phyloP scores from a whole-genome alignment of 1,140 invertebrate genomes.

The Drosophila kohkoa region DNA sequence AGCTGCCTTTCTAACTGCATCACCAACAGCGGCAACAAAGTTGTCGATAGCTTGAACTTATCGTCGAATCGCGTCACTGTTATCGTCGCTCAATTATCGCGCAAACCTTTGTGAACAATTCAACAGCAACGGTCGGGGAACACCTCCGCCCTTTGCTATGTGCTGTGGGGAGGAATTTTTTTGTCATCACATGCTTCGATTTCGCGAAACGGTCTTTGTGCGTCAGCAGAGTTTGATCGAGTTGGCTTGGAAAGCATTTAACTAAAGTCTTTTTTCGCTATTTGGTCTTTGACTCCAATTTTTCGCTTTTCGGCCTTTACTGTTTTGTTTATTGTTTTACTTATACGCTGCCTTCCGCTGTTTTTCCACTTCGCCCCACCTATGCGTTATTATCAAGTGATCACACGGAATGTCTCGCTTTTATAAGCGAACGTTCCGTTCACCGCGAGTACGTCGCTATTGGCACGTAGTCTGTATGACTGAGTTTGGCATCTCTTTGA shows the following conservation, averaged over 20 bases:
- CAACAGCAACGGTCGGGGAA: conserved; percentile 44
- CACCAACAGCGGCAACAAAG: background rate
- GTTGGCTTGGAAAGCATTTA: conserved; percentile 19
- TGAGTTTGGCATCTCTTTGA: conserved; percentile 55
- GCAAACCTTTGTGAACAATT: conserved; percentile 40
- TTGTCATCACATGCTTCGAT: conserved; percentile 51
- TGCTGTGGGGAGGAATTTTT: background rate
- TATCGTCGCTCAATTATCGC: conserved; percentile 36
- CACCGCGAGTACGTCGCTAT: conserved; percentile 53
- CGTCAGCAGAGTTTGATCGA: conserved; percentile 40
- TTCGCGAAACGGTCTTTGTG: conserved; percentile 56
- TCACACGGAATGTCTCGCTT: conserved; percentile 19
- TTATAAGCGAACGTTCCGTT: conserved; percentile 15
- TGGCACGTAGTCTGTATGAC: conserved; percentile 70
- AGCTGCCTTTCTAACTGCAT: conserved; percentile 39
- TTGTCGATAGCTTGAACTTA: conserved; percentile 29
- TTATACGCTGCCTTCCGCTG: conserved; percentile 48
- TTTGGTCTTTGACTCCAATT: conserved; percentile 11
- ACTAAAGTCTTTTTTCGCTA: conserved; percentile 26
- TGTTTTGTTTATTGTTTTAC: conserved; percentile 61
- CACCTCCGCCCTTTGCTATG: conserved; percentile 20
- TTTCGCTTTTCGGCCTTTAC: conserved; percentile 9
- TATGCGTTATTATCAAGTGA: conserved; percentile 51
- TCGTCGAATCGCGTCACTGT: conserved; percentile 23
- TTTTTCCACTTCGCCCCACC: conserved; percentile 5